Base-by-base conservation (phyloP, 2,113 vertebrate species). In the Chaenocephalus aceratus region DNA sequence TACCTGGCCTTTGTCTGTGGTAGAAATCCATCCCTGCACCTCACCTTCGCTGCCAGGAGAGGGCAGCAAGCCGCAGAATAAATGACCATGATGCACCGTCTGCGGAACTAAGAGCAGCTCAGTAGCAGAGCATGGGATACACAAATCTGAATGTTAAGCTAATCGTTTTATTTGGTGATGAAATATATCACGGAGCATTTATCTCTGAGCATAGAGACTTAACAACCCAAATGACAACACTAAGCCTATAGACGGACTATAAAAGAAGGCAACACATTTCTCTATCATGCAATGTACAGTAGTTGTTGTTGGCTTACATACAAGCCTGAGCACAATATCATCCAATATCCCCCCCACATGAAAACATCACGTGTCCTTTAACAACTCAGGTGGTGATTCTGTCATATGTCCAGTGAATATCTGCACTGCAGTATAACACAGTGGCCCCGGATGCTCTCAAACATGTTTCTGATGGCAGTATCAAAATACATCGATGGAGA, bases 361-460 rank as follows among this genome's bases (percentile, higher is more conserved):
- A 51, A 74, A 56, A 16, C 5, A 49, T 57, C 65, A 83, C 21
- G 58, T 36, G n/a, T 60, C 48, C 26, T 65, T 56, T 49, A 12
- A 75, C 60, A 63, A 14, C 46, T 81, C 72, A 52, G 30, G 30
- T 80, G 63, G 51, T 69, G 60, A 75, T 65, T 44, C 53, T 41
- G 72, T 74, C 79, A 83, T 86, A 86, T 76, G 84, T 67, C 56
- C 52, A 58, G 6, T 60, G 73, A 74, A 60, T 79, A 77, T 65
- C 91, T 89, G 87, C 91, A 91, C 80, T 89, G 90, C 90, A 87
- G 87, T 77, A 82, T 72, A 65, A 59, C 62, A 76, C 77, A 72
- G 46, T 77, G 58, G 65, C 62, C 77, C 51, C 45, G 44, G 36
- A 64, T 85, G 73, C 77, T 77, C 75, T 61, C 72, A 15, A 14